Conservation (phyloP, 2,113 vertebrate genomes). For the Oryzias celebensis region DNA sequence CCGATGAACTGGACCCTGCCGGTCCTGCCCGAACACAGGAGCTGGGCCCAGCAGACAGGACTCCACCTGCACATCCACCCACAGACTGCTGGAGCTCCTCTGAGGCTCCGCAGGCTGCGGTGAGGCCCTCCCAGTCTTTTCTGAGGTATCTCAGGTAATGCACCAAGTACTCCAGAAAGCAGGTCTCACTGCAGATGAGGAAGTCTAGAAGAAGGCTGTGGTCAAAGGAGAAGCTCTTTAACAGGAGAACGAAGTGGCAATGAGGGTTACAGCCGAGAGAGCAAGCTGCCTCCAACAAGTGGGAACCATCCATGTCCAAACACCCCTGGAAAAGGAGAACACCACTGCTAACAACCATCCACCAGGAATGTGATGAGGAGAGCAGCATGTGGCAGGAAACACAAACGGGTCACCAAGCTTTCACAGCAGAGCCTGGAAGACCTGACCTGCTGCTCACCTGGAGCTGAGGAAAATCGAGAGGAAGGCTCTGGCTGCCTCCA, state of each 20-base stretch:
- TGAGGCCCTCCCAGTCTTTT: constrained; percentile 80
- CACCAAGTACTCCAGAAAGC: constrained; percentile 93
- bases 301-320: not conserved
- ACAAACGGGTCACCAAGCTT: too few species aligned
- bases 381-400: too few species aligned
- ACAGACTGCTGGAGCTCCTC: not conserved
- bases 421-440: too few species aligned
- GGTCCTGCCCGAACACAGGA: not conserved
- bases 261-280: constrained; percentile 85
- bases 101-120: constrained; percentile 58
- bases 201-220: constrained; percentile 90
- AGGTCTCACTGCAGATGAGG: constrained; percentile 93
- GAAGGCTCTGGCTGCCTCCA: constrained; percentile 86
- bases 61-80: not conserved
- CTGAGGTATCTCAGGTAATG: constrained; percentile 86
- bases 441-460: constrained; percentile 45
- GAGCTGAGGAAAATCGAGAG: constrained; percentile 80
- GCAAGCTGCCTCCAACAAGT: constrained; percentile 38
- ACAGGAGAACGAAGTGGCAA: constrained; percentile 86
- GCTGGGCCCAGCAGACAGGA: not conserved
- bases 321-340: constrained; percentile 41
- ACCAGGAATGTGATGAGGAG: not conserved
- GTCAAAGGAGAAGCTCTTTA: constrained; percentile 86
- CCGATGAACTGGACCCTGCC: not conserved
- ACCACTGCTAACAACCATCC: too few species aligned